Evolutionary conservation across 2,888 invertebrate genomes (phyloP).

Genomic region (Himalopsyche tibetana): DNA sequence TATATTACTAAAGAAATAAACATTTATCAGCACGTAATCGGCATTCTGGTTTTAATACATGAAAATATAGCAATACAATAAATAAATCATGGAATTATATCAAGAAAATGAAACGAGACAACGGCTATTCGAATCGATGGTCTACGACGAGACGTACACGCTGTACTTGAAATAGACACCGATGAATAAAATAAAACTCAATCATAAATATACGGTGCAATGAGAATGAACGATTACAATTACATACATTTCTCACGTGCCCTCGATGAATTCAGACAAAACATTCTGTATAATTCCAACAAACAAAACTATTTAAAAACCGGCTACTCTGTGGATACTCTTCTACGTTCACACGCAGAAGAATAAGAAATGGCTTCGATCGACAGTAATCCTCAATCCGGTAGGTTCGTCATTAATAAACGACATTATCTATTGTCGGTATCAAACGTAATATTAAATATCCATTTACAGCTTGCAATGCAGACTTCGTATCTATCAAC

Average conservation of each 20-base stretch:
- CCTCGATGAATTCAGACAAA: not conserved
- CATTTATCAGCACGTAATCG: not conserved
- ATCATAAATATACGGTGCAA: not conserved
- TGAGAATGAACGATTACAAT: not conserved
- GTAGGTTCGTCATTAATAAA: too few relatives aligned
- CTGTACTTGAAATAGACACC: not conserved
- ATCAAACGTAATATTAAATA: too few relatives aligned
- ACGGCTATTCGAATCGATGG: not conserved
- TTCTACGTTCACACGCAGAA: not conserved
- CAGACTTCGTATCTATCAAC: too few relatives aligned
- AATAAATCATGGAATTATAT: slow-evolving; percentile 10
- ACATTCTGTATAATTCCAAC: slow-evolving; percentile 7
- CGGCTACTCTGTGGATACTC: not conserved
- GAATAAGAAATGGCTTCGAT: too few relatives aligned
- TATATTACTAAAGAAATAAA: not conserved
- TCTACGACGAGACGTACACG: not conserved
- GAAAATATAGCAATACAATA: not conserved
- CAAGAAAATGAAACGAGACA: not conserved
- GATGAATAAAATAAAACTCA: slow-evolving; percentile 1
- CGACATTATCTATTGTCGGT: too few relatives aligned
- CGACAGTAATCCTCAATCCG: too few relatives aligned
- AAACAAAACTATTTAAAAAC: not conserved
- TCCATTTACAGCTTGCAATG: too few relatives aligned
- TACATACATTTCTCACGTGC: slow-evolving; percentile 1
- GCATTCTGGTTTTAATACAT: not conserved